Conservation (phyloP, 2,113 vertebrate species). For the Spermophilus dauricus region DNA sequence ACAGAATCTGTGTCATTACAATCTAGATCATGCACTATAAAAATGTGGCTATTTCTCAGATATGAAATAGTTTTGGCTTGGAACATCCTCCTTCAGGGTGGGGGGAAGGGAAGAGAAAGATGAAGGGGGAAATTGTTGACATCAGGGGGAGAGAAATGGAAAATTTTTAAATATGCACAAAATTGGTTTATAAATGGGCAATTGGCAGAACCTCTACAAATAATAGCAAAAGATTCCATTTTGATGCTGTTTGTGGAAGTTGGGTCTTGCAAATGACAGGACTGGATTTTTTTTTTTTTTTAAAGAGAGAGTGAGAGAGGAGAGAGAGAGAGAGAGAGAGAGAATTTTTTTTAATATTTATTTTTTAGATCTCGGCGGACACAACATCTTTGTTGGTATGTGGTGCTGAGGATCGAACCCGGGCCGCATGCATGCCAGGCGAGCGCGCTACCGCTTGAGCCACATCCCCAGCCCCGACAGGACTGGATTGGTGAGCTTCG, state of each 20-base stretch:
- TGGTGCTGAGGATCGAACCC: no score
- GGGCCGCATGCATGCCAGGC: no score
- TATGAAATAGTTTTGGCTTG: background rate
- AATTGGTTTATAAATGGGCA: background rate
- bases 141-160: background rate
- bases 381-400: no score
- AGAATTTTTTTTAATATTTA: no score
- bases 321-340: no score
- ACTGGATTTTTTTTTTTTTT: no score
- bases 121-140: background rate
- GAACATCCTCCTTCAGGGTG: background rate
- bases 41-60: background rate
- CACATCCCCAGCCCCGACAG: no score
- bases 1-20: background rate
- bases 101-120: no score
- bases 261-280: background rate
- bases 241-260: background rate
- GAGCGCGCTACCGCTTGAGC: no score
- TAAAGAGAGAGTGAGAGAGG: no score
- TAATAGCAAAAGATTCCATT: background rate
- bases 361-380: no score
- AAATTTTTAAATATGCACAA: background rate
- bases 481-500: background rate
- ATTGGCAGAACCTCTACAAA: background rate
- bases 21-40: background rate